Evolutionary conservation across 1,140 invertebrate genomes (phyloP).

Genomic region (Zaprionus inermis): DNA sequence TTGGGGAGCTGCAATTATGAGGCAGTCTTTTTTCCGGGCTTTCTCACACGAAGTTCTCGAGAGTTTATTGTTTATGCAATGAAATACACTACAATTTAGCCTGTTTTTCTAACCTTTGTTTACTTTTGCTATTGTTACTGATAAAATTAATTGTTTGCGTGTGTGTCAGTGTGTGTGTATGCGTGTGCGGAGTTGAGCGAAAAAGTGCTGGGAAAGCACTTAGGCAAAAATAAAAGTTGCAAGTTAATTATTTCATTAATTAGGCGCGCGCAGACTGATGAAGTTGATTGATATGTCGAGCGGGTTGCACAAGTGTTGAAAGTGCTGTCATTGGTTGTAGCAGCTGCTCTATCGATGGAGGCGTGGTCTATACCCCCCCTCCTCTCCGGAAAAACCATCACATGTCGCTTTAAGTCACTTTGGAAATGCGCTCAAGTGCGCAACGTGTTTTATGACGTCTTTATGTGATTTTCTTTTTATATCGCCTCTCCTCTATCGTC

Average conservation of each 20-base stretch:
- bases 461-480: slow-evolving; percentile 59
- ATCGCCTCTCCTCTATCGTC: slow-evolving; percentile 28
- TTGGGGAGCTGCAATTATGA: not conserved
- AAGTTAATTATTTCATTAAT: slow-evolving; percentile 71
- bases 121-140: slow-evolving; percentile 44
- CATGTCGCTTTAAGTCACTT: not conserved
- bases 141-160: slow-evolving; percentile 67
- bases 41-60: not conserved
- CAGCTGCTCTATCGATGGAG: not conserved
- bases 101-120: slow-evolving; percentile 23
- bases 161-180: slow-evolving; percentile 26
- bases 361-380: not conserved
- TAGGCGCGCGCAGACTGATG: slow-evolving; percentile 46
- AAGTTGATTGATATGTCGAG: slow-evolving; percentile 56
- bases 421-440: slow-evolving; percentile 59
- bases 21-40: not conserved
- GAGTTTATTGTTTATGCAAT: slow-evolving; percentile 33
- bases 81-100: slow-evolving; percentile 38
- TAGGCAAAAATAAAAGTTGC: slow-evolving; percentile 63
- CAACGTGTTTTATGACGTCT: slow-evolving; percentile 66
- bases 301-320: slow-evolving; percentile 46
- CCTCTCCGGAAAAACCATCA: not conserved
- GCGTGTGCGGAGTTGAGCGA: slow-evolving; percentile 24
- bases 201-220: slow-evolving; percentile 61
- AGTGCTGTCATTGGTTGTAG: slow-evolving; percentile 14